Percentiles rank a stretch among this genome's conserved stretches.
Conservation (phyloP, 2,797 vertebrate genomes). For the Tragelaphus eurycerus region DNA sequence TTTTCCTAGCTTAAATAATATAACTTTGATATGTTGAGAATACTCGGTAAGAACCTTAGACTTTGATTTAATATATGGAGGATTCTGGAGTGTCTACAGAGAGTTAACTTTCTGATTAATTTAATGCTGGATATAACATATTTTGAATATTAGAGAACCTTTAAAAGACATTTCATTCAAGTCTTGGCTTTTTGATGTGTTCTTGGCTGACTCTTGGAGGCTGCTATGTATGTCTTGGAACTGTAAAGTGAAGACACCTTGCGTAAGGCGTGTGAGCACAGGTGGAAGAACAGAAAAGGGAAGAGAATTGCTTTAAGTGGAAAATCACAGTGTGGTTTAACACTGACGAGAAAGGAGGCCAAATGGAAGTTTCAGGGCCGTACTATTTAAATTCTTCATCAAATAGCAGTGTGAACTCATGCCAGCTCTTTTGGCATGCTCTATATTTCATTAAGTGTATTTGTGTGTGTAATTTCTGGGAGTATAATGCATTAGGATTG, state of each 20-base stretch:
- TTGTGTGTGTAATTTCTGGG: neutral
- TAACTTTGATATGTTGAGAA: neutral
- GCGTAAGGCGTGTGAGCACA: neutral
- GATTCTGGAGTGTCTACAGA: neutral
- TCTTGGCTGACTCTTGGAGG: neutral
- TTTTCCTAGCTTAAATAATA: neutral
- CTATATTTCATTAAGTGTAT: neutral
- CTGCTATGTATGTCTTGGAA: neutral
- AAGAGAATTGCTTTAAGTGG: neutral
- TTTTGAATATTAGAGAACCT: neutral
- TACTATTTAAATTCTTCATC: constrained; percentile 22
- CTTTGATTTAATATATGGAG: neutral
- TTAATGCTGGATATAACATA: neutral
- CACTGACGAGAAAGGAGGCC: neutral
- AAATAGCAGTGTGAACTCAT: neutral
- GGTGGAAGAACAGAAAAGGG: neutral
- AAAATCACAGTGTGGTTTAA: neutral
- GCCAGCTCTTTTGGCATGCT: neutral
- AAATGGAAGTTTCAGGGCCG: neutral
- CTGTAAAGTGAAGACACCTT: neutral
- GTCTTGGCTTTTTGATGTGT: neutral
- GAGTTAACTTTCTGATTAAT: neutral
- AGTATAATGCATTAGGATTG: neutral
- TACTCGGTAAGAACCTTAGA: neutral
- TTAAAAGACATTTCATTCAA: neutral